Evolutionary conservation across 2,888 invertebrate genomes (phyloP).

Genomic region (Eucera pruinosa): DNA sequence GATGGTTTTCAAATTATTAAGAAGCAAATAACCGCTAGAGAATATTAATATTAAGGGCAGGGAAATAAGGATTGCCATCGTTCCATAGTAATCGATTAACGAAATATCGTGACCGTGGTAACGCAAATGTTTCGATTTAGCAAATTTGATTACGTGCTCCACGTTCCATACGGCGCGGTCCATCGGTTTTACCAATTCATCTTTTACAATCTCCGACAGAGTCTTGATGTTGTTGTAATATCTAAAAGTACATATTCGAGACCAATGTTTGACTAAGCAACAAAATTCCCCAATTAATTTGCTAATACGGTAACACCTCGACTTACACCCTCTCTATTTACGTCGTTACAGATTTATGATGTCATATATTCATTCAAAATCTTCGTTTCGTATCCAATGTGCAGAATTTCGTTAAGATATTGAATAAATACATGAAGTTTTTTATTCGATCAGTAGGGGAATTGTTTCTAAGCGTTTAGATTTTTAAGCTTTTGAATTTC

Average conservation of each 20-base stretch:
- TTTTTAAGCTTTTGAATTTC: no score
- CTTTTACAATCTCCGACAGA: constrained; percentile 74
- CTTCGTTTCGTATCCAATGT: no score
- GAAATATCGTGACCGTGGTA: constrained; percentile 77
- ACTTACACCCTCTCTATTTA: no score
- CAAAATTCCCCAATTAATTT: background rate
- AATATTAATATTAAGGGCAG: background rate
- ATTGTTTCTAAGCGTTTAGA: no score
- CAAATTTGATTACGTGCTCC: constrained; percentile 80
- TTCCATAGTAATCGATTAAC: constrained; percentile 71
- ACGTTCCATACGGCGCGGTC: constrained; percentile 79
- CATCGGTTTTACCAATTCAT: constrained; percentile 77
- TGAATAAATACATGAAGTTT: no score
- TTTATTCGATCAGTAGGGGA: no score
- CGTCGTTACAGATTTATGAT: no score
- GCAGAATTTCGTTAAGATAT: no score
- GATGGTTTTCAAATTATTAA: background rate
- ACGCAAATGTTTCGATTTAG: constrained; percentile 74
- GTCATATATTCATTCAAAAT: no score
- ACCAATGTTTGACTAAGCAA: no score
- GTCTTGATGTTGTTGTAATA: constrained; percentile 71
- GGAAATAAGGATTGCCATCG: constrained; percentile 15
- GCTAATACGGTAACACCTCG: background rate
- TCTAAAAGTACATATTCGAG: constrained; percentile 64
- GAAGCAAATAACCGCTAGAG: background rate